These are phyloP conservation scores for Dasypus novemcinctus DNA, from an alignment of 2,113 vertebrate species.

Conservation along the genomic window DNA sequence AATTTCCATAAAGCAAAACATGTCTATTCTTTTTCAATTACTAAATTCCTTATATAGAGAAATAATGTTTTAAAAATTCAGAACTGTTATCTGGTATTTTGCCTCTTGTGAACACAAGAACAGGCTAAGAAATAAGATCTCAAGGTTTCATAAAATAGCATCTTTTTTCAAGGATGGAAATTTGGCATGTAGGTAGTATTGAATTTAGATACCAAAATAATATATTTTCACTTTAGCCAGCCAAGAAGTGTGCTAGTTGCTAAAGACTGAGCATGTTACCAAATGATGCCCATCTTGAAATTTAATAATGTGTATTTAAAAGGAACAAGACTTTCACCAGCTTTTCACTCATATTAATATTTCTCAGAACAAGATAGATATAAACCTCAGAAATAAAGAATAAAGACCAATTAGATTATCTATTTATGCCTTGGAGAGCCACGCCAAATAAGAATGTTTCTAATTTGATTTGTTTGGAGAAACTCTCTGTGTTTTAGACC, in stretches of 20 bases:
- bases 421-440: neutral
- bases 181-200: neutral
- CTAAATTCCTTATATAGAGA: neutral
- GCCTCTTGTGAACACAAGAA: neutral
- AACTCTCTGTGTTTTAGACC: neutral
- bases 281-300: neutral
- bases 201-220: neutral
- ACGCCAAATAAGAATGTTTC: neutral
- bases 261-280: neutral
- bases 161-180: neutral
- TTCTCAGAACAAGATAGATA: neutral
- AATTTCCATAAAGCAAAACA: neutral
- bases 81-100: neutral
- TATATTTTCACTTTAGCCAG: neutral
- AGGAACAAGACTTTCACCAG: neutral
- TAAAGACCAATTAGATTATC: neutral
- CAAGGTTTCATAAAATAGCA: neutral
- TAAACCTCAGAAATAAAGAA: neutral
- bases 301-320: neutral
- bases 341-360: neutral
- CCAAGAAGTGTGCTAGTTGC: neutral
- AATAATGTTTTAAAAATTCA: neutral
- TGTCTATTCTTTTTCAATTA: neutral
- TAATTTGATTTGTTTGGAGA: conserved; percentile 26
- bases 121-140: neutral